These are phyloP conservation scores for Strigamia maritima DNA, from an alignment of 2,888 invertebrate species.

Conservation along the genomic window DNA sequence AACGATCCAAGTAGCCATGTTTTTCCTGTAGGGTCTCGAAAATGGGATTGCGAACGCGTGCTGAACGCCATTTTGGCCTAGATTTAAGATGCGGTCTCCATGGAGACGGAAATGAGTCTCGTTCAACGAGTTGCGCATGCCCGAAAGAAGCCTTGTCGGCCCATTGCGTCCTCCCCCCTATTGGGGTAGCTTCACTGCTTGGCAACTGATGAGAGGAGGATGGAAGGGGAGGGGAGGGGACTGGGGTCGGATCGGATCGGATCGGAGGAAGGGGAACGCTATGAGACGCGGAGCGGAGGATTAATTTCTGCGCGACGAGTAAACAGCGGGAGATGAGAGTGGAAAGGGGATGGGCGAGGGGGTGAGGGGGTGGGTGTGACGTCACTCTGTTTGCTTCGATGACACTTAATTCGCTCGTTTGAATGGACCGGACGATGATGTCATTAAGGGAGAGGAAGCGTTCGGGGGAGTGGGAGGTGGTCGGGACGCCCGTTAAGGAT, in stretches of 20 bases:
- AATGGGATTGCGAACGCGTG: conserved; percentile 16
- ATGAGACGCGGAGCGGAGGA: background rate
- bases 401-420: conserved; percentile 4
- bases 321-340: conserved; percentile 18
- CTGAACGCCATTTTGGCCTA: background rate
- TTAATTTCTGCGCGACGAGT: conserved; percentile 20
- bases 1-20: conserved; percentile 15
- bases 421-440: background rate
- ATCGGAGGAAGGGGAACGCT: background rate
- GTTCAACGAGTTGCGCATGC: background rate
- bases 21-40: background rate
- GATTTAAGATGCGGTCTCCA: conserved; percentile 19
- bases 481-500: background rate
- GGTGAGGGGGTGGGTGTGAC: background rate
- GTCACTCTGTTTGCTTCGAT: conserved; percentile 11
- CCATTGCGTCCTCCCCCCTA: background rate
- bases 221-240: background rate
- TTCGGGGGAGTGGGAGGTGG: background rate
- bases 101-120: conserved; percentile 16
- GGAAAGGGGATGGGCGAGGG: background rate
- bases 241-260: background rate
- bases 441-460: background rate
- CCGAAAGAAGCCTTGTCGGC: conserved; percentile 9
- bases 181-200: background rate
- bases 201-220: background rate